Conservation (phyloP, 2,113 vertebrate species). For the Lipotes vexillifer region DNA sequence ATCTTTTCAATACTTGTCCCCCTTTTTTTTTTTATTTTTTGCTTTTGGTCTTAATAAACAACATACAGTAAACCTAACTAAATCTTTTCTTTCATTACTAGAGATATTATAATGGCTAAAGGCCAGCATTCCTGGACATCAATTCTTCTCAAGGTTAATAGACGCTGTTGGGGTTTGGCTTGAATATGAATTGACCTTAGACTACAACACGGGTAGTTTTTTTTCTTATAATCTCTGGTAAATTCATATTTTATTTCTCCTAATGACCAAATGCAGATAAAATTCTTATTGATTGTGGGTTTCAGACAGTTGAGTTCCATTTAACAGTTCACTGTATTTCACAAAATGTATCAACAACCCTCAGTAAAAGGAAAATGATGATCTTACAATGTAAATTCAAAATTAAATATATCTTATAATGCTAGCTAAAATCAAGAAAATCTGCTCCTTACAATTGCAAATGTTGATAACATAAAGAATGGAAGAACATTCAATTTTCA, state of each 20-base stretch:
- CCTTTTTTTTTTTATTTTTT: background rate
- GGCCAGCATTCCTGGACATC: background rate
- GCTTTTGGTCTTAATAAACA: background rate
- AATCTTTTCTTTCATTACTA: slow-evolving; percentile 14
- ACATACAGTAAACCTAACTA: background rate
- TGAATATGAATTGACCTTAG: background rate
- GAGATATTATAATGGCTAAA: background rate
- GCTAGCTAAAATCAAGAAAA: slow-evolving; percentile 27
- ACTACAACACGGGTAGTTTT: background rate
- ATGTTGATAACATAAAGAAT: background rate
- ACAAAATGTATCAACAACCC: background rate
- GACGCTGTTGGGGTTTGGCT: background rate
- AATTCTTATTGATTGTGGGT: background rate
- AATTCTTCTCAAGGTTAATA: background rate
- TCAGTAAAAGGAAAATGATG: slow-evolving; percentile 2
- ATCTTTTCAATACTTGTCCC: background rate
- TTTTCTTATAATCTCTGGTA: slow-evolving; percentile 15
- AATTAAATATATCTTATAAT: background rate
- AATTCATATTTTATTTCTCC: slow-evolving; percentile 13
- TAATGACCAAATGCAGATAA: background rate
- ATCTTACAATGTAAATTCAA: background rate
- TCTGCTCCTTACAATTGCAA: background rate
- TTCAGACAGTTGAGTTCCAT: background rate
- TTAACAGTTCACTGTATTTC: background rate
- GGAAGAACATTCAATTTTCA: background rate